phyloP scores from a whole-genome alignment of 2,113 vertebrate species.

The Rissa tridactyla region DNA sequence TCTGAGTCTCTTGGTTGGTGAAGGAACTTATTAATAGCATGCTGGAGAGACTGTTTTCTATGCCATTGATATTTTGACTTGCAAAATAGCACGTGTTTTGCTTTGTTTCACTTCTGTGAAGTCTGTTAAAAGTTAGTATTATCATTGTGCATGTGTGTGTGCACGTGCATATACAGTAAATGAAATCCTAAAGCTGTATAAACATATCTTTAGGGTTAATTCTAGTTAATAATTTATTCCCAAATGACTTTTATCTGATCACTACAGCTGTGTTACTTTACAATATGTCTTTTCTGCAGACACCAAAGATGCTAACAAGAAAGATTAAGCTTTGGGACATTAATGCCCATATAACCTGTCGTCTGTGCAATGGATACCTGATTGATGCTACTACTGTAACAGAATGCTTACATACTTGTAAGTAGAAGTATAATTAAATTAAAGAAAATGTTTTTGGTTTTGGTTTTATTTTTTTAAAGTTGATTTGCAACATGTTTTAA shows the following conservation, averaged over 20 bases:
- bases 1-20: background rate
- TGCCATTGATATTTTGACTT: background rate
- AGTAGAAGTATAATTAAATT: conserved; percentile 59
- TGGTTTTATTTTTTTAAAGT: background rate
- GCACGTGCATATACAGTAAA: accelerated
- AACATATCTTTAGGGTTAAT: background rate
- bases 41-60: background rate
- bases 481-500: background rate
- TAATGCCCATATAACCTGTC: conserved; percentile 99
- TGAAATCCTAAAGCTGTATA: background rate
- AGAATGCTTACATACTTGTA: conserved; percentile 98
- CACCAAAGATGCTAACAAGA: conserved; percentile 98
- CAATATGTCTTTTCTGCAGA: conserved; percentile 72
- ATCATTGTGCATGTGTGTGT: accelerated
- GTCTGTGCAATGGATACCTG: conserved; percentile 96
- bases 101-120: background rate
- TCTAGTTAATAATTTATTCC: background rate
- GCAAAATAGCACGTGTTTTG: background rate
- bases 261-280: background rate
- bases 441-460: background rate
- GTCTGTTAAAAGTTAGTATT: background rate
- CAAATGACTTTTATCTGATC: background rate
- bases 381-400: conserved; percentile 99
- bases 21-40: background rate
- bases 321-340: conserved; percentile 99